Evolutionary conservation across 2,888 invertebrate species (phyloP), one percentile per base, ranked within the genome.

Genomic region (Eristalis tenax): DNA sequence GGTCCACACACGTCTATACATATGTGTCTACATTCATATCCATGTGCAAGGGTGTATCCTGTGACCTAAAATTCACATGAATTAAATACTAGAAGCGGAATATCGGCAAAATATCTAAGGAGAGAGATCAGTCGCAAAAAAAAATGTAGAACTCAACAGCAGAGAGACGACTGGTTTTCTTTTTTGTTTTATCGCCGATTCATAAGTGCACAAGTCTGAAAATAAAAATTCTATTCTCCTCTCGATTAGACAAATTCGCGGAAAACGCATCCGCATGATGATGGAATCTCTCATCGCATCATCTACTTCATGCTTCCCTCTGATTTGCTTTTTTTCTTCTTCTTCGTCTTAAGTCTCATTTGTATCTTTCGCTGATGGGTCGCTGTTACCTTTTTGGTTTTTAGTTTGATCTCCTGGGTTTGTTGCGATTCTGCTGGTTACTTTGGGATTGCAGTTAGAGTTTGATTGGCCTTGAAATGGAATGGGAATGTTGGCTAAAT

Each of bases 221-320:
- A 81, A 80, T 77, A 69, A 76, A 80, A 88, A 84, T 79, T 81
- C 77, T 81, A 84, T 88, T 88, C 88, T 84, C 23, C 87, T 88
- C 88, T 88, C 80, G 84, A 88, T 88, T 89, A 89, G 91, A 92
- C 92, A 92, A 93, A 92, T 93, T 93, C 93, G 91, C 90, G 91
- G 93, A 93, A 89, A 93, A 92, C 90, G 91, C 91, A 90, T 89
- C 89, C 90, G 88, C 87, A 74, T 77, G 77, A 88, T 88, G 88
- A 84, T 87, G 83, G 80, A 83, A 87, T 83, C 79, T 38, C 78
- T 83, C 10, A 57, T 28, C 65, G 59, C 59, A 26, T 26, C 50
- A 68, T 18, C 66, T 57, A 56, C 32, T 74, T 38, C 64, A 66
- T 61, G 32, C 32, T 32, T 32, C 32, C 10, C 32, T 0, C 32